Evolutionary conservation across 2,797 vertebrate genomes (phyloP).

Genomic region (Anguilla megastoma): DNA sequence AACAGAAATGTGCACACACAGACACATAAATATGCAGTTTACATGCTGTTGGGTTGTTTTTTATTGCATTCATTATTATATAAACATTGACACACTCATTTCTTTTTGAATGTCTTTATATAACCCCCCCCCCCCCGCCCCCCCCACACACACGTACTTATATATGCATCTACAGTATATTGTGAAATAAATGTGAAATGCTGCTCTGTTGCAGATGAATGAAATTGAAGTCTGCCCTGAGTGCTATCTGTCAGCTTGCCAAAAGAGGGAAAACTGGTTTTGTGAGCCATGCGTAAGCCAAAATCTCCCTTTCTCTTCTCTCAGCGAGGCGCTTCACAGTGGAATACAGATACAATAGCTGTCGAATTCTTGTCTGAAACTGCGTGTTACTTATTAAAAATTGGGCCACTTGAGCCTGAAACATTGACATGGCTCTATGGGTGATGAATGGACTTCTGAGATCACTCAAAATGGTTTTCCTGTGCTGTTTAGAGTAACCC

Average conservation of each 20-base stretch:
- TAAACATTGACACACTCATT: too few species aligned
- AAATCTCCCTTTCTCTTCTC: background rate
- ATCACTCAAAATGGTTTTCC: background rate
- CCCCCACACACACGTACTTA: background rate
- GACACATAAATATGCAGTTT: background rate
- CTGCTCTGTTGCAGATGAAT: conserved; percentile 86
- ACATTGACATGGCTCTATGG: background rate
- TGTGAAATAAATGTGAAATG: background rate
- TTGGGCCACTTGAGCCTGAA: background rate
- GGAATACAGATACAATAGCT: background rate
- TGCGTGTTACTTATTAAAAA: background rate
- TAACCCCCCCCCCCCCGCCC: too few species aligned
- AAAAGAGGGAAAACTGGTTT: conserved; percentile 99
- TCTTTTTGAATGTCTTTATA: too few species aligned
- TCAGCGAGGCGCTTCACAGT: background rate
- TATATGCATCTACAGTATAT: background rate
- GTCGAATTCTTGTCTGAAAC: background rate
- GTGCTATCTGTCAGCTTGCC: conserved; percentile 98
- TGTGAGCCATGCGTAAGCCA: conserved; percentile 98
- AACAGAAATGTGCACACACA: background rate
- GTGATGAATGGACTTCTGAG: background rate
- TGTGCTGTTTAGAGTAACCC: conserved; percentile 89
- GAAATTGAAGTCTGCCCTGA: conserved; percentile 99
- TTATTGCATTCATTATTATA: background rate
- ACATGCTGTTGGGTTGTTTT: background rate